A percentile compares a stretch with the other conserved stretches of the same genome.
Conservation (phyloP, 1,140 invertebrate species). For the Eubasilissa regina region DNA sequence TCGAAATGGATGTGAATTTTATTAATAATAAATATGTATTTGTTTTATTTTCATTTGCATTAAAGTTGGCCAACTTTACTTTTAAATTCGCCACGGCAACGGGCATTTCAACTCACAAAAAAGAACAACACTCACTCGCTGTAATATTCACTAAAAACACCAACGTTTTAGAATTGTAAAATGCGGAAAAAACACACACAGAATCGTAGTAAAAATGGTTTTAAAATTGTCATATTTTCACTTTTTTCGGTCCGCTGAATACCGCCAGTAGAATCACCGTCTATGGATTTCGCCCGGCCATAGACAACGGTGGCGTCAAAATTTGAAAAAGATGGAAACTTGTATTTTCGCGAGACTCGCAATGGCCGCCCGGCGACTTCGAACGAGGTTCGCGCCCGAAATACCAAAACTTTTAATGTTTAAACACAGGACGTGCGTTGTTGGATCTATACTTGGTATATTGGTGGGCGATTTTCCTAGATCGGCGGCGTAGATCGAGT, state of each 20-base stretch:
- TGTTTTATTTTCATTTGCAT: neutral
- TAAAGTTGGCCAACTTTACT: slow-evolving; percentile 3
- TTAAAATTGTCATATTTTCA: slow-evolving; percentile 21
- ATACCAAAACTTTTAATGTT: no score
- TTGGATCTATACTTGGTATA: neutral
- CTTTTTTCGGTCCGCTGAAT: slow-evolving; percentile 3
- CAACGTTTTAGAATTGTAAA: neutral
- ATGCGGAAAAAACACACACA: slow-evolving; percentile 5
- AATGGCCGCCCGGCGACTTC: no score
- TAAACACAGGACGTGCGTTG: neutral
- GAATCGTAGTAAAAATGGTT: neutral
- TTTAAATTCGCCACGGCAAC: neutral
- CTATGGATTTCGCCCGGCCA: neutral
- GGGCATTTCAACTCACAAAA: slow-evolving; percentile 4
- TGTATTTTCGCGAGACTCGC: no score
- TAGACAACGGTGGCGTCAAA: no score
- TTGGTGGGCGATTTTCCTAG: neutral
- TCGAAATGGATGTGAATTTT: no score
- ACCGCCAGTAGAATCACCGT: neutral
- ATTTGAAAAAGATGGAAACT: no score
- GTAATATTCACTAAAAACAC: slow-evolving; percentile 1
- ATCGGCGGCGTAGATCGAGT: slow-evolving; percentile 13
- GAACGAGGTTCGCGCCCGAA: no score
- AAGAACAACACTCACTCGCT: slow-evolving; percentile 5
- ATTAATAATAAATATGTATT: no score